phyloP scores from a whole-genome alignment of 2,113 vertebrate species.

The Smithornis capensis region DNA sequence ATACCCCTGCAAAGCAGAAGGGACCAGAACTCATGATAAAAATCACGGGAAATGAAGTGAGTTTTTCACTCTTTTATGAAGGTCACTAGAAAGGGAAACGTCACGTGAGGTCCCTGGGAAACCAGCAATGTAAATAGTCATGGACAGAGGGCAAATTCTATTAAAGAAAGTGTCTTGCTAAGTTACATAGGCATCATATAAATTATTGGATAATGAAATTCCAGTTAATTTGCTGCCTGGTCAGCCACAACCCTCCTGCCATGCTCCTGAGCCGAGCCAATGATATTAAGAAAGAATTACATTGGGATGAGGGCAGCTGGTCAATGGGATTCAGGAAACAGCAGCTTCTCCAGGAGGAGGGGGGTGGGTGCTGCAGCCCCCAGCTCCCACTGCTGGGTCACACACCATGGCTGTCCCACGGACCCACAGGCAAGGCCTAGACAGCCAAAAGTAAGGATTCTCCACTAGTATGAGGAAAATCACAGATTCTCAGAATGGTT shows the following conservation, averaged over 20 bases:
- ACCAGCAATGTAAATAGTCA: background rate
- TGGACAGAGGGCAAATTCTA: constrained; percentile 4
- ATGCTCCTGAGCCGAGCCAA: background rate
- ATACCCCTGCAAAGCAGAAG: background rate
- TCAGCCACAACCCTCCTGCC: constrained; percentile 9
- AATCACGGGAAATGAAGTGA: background rate
- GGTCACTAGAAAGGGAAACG: background rate
- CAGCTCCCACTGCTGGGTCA: background rate
- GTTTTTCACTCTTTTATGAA: background rate
- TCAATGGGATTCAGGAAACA: background rate
- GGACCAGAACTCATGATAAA: background rate
- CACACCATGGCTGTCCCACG: rapidly evolving
- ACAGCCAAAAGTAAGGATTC: background rate
- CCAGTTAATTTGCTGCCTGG: constrained; percentile 37
- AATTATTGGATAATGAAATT: constrained; percentile 45
- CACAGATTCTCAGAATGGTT: background rate
- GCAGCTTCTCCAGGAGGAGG: background rate
- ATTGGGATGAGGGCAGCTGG: background rate
- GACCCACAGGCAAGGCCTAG: rapidly evolving
- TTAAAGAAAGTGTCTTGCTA: background rate
- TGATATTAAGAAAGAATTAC: background rate
- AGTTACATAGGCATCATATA: background rate
- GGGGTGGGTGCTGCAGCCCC: background rate
- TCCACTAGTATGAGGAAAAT: background rate
- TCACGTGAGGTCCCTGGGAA: background rate